Evolutionary conservation across 2,797 vertebrate species (phyloP).

Genomic region (Poeciliopsis infans): DNA sequence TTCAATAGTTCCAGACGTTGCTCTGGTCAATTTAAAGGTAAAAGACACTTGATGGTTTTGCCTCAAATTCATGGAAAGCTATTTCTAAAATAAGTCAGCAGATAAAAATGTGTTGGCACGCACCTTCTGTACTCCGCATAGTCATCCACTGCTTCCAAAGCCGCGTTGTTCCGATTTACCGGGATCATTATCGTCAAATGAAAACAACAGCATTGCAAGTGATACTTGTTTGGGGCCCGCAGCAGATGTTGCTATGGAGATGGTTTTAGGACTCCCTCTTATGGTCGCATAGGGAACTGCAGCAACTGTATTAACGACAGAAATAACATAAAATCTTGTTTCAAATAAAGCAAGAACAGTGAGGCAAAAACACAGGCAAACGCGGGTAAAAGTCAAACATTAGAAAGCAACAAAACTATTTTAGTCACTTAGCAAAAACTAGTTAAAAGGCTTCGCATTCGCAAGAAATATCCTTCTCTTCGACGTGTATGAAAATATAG

Average conservation of each 20-base stretch:
- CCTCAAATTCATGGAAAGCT: neutral
- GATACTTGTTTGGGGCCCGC: neutral
- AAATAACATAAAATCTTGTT: neutral
- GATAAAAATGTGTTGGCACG: neutral
- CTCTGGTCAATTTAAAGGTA: neutral
- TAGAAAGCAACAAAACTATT: neutral
- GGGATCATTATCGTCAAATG: slow-evolving; percentile 60
- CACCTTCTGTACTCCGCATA: slow-evolving; percentile 81
- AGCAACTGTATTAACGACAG: neutral
- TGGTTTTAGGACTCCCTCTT: slow-evolving; percentile 42
- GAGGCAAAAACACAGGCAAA: neutral
- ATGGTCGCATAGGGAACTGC: slow-evolving; percentile 18
- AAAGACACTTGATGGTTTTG: neutral
- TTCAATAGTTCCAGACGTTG: neutral
- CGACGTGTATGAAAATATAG: neutral
- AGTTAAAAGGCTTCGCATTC: neutral
- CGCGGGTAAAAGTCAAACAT: neutral
- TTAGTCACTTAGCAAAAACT: neutral
- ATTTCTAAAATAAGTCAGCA: neutral
- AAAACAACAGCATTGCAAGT: neutral
- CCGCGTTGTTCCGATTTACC: slow-evolving; percentile 37
- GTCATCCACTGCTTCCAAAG: slow-evolving; percentile 69
- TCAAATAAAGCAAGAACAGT: neutral
- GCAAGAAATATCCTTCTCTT: neutral
- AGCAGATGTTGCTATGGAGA: slow-evolving; percentile 62